Evolutionary conservation across 1,140 invertebrate genomes (phyloP), one percentile per base, ranked within the genome.

Genomic region (Sycobia sp.): DNA sequence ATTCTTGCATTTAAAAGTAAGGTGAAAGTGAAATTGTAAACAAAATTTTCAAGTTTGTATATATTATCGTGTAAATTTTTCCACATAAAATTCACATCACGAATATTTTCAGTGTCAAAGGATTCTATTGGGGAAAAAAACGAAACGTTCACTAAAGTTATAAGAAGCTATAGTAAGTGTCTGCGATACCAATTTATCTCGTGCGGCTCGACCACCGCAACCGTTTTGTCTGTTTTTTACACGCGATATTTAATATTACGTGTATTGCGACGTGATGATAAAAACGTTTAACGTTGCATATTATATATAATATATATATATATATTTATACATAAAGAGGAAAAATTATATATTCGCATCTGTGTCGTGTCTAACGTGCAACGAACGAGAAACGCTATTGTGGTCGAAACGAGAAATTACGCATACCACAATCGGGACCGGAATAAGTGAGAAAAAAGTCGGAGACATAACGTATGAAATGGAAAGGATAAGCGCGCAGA

Each of bases 261-360:
- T 62, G 59, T 46, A 47, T 18, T 13, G 38, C 39, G 20, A 53
- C 18, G 23, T 23, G 34, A 43, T 13, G 23, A 10, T 27, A 13
- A 36, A 8, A 50, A 44, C 61, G 41, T 49, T 55, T 32, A 61
- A 58, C 65, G 69, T 69, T 72, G 68, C 69, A 69, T 62, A 61
- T 46, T 60, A 66, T 61, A 57, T 55, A 66, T 56, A 65, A 65
- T 60, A 63, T 25, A 53, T 54, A 23, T 49, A 20, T 55, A 50
- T 62, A 8, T 46, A 62, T 62, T 38, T 1, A 27, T 14, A 27
- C n/a, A 43, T 0, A 34, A 53, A 53, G 14, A 22, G 34, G n/a
- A 41, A 27, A 39, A 38, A 41, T 41, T 60, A 25, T 51, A 41
- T 23, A 43, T 51, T 58, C 11, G 32, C 49, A 58, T 58, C n/a